phyloP scores from a whole-genome alignment of 92 coral and sea anemone species.

The Pocillopora grandis region DNA sequence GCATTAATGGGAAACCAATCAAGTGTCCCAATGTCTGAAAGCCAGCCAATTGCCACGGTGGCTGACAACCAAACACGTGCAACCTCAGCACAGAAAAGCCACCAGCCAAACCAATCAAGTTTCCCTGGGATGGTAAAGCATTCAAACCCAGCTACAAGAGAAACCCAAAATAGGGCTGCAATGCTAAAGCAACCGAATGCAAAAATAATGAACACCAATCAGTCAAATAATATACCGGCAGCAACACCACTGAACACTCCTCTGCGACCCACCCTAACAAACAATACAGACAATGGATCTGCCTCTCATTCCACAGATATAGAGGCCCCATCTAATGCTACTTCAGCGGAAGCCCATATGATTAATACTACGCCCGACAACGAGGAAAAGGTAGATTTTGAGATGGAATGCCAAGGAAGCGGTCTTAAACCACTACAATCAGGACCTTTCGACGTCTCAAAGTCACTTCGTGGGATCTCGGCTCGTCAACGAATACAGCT shows the following conservation, averaged over 20 bases:
- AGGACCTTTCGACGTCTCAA: background rate
- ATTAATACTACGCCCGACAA: background rate
- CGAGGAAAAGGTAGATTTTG: background rate
- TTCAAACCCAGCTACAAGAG: background rate
- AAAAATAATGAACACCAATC: background rate
- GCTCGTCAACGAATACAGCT: slow-evolving; percentile 30
- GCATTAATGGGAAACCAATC: slow-evolving; percentile 1
- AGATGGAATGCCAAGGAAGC: background rate
- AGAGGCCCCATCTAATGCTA: background rate
- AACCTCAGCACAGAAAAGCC: background rate
- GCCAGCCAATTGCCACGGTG: background rate
- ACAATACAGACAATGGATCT: no score
- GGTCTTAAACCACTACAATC: background rate
- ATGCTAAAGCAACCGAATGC: background rate
- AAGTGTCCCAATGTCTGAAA: background rate
- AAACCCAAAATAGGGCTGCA: background rate
- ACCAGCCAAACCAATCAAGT: background rate
- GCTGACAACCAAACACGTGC: background rate
- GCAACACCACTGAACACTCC: background rate
- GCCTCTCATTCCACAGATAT: no score
- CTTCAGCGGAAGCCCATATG: background rate
- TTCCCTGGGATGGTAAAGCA: background rate
- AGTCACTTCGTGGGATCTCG: slow-evolving; percentile 29
- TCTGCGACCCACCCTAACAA: no score
- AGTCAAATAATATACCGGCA: background rate